phyloP scores from a whole-genome alignment of 2,797 vertebrate species.

The Manis crassicaudata region DNA sequence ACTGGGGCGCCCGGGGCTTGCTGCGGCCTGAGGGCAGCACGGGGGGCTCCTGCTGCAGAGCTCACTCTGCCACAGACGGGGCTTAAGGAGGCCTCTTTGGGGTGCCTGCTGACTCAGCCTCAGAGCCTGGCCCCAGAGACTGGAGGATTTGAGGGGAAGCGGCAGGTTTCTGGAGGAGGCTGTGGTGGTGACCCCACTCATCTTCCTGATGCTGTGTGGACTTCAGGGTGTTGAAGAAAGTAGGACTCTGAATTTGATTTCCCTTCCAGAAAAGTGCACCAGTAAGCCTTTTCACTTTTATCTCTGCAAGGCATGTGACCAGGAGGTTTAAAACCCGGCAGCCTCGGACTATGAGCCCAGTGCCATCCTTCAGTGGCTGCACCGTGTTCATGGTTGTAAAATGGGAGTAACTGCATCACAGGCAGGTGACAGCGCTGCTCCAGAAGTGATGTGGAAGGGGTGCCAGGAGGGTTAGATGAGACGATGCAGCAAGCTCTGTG shows the following conservation, averaged over 20 bases:
- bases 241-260: neutral
- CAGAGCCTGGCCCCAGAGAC: neutral
- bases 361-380: accelerated
- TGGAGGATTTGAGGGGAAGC: neutral
- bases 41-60: accelerated
- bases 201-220: neutral
- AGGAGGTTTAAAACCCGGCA: accelerated
- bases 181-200: neutral
- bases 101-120: neutral
- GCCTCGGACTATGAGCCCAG: accelerated
- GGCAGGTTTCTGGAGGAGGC: neutral
- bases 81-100: neutral
- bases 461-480: accelerated
- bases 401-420: accelerated
- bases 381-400: accelerated
- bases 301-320: accelerated
- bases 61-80: accelerated
- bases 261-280: neutral
- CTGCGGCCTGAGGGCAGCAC: too few relatives aligned
- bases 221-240: neutral
- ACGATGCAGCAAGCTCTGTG: accelerated
- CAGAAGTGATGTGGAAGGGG: accelerated
- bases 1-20: too few relatives aligned
- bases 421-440: accelerated
- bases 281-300: neutral